These are phyloP conservation scores for Lipotes vexillifer DNA, from an alignment of 2,113 vertebrate genomes.

Conservation along the genomic window DNA sequence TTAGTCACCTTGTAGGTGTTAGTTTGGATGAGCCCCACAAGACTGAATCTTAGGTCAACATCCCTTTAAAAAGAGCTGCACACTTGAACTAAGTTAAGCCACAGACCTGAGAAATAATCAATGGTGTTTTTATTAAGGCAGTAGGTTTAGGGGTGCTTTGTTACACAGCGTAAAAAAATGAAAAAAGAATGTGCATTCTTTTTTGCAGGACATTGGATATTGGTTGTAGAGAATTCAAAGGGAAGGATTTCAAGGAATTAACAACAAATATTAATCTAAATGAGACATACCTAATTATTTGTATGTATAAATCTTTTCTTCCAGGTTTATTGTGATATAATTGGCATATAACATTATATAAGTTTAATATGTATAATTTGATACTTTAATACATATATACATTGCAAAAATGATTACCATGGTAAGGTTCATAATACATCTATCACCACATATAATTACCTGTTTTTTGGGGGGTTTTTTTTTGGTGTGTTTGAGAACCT, in stretches of 20 bases:
- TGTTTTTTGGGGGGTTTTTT: neutral
- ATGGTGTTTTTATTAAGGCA: neutral
- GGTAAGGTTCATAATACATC: neutral
- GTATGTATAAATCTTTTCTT: neutral
- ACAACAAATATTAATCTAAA: neutral
- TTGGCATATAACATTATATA: neutral
- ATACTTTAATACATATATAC: neutral
- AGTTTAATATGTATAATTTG: neutral
- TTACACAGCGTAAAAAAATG: neutral
- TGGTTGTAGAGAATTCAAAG: neutral
- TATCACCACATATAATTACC: neutral
- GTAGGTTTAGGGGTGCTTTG: neutral
- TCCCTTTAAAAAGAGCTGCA: neutral
- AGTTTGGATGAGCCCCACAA: neutral
- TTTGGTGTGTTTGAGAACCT: neutral
- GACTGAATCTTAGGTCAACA: neutral
- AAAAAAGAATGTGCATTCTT: neutral
- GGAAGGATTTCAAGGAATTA: neutral
- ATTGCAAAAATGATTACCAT: neutral
- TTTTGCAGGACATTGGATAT: neutral
- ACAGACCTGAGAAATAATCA: neutral
- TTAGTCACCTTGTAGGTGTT: neutral
- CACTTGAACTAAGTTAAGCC: neutral
- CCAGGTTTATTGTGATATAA: neutral
- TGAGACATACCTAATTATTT: neutral